Base-by-base conservation (phyloP, 2,113 vertebrate genomes). In the Thunnus thynnus region DNA sequence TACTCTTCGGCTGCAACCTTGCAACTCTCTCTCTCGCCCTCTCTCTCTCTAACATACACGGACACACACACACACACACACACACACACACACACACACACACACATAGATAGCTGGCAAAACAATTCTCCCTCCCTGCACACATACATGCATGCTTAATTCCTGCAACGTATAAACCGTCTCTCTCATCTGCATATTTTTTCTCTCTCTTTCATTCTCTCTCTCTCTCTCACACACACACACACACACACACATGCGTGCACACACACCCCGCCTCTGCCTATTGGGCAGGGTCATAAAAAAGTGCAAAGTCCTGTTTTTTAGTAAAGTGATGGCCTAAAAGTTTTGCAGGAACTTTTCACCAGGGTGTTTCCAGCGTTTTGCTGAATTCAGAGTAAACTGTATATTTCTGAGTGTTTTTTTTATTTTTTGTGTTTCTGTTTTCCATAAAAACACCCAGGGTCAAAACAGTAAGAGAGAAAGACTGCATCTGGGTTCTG, bases 1-100 rank as follows among this genome's bases (percentile, higher is more conserved):
- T 66, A 82, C 76, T 81, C 78, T 82, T 80, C 62, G 32, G 73
- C 73, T 72, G 54, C 41, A 64, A 72, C 76, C 63, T 56, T 47
- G 55, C 58, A 50, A n/a, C 41, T 58, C 58, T 44, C 41, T 11
- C 50, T 48, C n/a, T 56, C 25, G 17, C 16, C 14, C 27, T 30
- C 27, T 30, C 27, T 30, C 4, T 30, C 27, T 30, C 27, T 30
- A 30, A 30, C 48, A 17, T 22, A 48, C 20, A 63, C n/a, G 36
- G 5, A 72, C 69, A 52, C 44, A 63, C 56, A 75, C 63, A 69
- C 55, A 52, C 20, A 17, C 13, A 30, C 27, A 30, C 27, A 30
- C 27, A 30, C 27, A 30, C 27, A 30, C 27, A 30, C 27, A 30
- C 27, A 30, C 27, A 30, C 27, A 30, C 27, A 30, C 27, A 30